Evolutionary conservation across 2,888 invertebrate genomes (phyloP).

Genomic region (Dascillus cervinus): DNA sequence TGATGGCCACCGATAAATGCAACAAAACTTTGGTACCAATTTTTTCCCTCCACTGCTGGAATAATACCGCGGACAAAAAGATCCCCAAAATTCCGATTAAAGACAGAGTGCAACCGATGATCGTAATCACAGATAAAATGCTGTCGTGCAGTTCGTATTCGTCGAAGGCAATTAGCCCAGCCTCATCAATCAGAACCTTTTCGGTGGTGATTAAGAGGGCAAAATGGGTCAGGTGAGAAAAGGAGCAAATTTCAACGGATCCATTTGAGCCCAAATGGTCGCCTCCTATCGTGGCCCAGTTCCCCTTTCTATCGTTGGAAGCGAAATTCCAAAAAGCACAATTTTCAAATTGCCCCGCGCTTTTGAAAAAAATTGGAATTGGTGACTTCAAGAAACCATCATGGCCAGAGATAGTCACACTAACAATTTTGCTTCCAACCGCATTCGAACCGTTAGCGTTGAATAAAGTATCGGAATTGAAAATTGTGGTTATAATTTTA

Average conservation of each 20-base stretch:
- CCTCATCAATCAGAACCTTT: conserved; percentile 10
- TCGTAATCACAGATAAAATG: conserved; percentile 44
- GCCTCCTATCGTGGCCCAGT: conserved; percentile 53
- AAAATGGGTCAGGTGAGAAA: conserved; percentile 53
- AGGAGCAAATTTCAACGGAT: no score
- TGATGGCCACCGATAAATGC: conserved; percentile 48
- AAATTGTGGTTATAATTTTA: conserved; percentile 28
- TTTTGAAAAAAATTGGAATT: conserved; percentile 49
- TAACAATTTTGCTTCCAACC: conserved; percentile 47
- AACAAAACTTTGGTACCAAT: conserved; percentile 54
- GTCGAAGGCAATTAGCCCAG: conserved; percentile 16
- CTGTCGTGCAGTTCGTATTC: conserved; percentile 40
- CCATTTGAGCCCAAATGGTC: conserved; percentile 36
- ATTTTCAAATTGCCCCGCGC: conserved; percentile 30
- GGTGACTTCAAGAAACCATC: conserved; percentile 47
- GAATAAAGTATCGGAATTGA: conserved; percentile 33
- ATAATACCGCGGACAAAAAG: conserved; percentile 47
- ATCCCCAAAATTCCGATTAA: conserved; percentile 47
- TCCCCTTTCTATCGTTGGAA: conserved; percentile 34
- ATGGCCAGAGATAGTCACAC: conserved; percentile 52
- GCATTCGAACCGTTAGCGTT: conserved; percentile 19
- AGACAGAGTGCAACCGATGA: conserved; percentile 47
- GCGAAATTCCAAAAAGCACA: conserved; percentile 53
- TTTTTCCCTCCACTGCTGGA: conserved; percentile 54
- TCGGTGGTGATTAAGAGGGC: conserved; percentile 45